Percentiles rank a stretch among this genome's conserved stretches.
Conservation (phyloP, 2,113 vertebrate genomes). For the Forbesichthys agassizii region DNA sequence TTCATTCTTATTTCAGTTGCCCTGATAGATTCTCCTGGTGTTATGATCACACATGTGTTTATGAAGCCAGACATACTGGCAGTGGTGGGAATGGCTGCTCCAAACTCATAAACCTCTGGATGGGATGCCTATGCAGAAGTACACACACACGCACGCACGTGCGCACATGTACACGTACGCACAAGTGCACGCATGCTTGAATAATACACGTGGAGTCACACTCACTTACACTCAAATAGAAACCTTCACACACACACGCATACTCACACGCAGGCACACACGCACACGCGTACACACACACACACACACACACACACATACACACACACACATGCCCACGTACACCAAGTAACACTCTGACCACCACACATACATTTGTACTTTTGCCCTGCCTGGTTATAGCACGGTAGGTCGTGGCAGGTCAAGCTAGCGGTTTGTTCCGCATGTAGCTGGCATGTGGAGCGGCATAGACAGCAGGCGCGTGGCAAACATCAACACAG, state of each 20-base stretch:
- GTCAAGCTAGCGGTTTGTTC: slow-evolving; percentile 55
- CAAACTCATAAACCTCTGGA: slow-evolving; percentile 63
- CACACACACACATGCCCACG: not conserved
- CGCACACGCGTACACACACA: slow-evolving; percentile 5
- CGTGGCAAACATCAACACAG: slow-evolving; percentile 67
- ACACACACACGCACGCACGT: slow-evolving; percentile 4
- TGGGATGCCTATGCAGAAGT: slow-evolving; percentile 21
- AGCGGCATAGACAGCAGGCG: slow-evolving; percentile 57
- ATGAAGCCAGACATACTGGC: slow-evolving; percentile 56
- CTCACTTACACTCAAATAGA: slow-evolving; percentile 4
- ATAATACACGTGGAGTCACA: not conserved
- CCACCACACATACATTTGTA: slow-evolving; percentile 9
- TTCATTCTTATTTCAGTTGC: slow-evolving; percentile 21
- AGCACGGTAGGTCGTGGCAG: slow-evolving; percentile 50
- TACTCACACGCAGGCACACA: slow-evolving; percentile 4
- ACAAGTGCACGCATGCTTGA: slow-evolving; percentile 4
- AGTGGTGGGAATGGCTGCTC: slow-evolving; percentile 25
- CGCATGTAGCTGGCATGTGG: slow-evolving; percentile 67
- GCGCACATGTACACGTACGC: slow-evolving; percentile 11
- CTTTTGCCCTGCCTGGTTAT: slow-evolving; percentile 8
- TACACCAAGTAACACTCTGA: not conserved
- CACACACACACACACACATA: slow-evolving; percentile 5
- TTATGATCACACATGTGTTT: slow-evolving; percentile 54
- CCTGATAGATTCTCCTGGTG: slow-evolving; percentile 51
- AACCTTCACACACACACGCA: not conserved